phyloP scores from a whole-genome alignment of 2,888 invertebrate genomes.

The Amblyjoppa fuscipennis region DNA sequence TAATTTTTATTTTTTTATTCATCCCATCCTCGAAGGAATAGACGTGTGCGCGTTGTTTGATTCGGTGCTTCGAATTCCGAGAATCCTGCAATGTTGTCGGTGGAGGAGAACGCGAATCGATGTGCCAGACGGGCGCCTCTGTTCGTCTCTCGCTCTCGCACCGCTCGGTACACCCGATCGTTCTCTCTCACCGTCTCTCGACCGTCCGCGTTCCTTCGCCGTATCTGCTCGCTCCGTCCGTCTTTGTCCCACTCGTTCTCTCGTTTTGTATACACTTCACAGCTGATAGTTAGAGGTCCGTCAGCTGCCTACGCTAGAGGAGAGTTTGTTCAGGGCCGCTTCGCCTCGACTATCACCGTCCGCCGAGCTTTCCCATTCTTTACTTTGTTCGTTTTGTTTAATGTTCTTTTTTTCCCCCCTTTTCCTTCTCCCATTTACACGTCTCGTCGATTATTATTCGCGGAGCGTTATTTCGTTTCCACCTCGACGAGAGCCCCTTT shows the following conservation, averaged over 20 bases:
- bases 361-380: constrained; percentile 26
- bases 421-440: background rate
- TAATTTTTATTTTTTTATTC: background rate
- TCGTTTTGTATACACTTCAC: constrained; percentile 82
- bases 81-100: constrained; percentile 21
- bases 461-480: constrained; percentile 9
- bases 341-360: constrained; percentile 62
- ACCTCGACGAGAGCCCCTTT: constrained; percentile 15
- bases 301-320: constrained; percentile 79
- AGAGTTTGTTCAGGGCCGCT: constrained; percentile 72
- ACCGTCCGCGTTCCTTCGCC: constrained; percentile 21
- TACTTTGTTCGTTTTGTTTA: background rate
- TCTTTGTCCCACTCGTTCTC: constrained; percentile 63
- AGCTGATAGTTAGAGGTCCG: constrained; percentile 81
- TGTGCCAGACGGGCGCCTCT: constrained; percentile 57
- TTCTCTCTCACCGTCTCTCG: constrained; percentile 41
- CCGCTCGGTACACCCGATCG: background rate
- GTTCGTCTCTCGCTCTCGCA: constrained; percentile 15
- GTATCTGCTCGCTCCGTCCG: constrained; percentile 35
- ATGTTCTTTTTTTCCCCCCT: background rate
- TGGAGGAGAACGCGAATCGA: constrained; percentile 60
- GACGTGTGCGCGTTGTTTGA: background rate
- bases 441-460: background rate
- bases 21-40: background rate
- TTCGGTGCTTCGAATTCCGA: background rate